These are phyloP conservation scores for Camelus bactrianus DNA, from an alignment of 2,113 vertebrate genomes.

Conservation along the genomic window DNA sequence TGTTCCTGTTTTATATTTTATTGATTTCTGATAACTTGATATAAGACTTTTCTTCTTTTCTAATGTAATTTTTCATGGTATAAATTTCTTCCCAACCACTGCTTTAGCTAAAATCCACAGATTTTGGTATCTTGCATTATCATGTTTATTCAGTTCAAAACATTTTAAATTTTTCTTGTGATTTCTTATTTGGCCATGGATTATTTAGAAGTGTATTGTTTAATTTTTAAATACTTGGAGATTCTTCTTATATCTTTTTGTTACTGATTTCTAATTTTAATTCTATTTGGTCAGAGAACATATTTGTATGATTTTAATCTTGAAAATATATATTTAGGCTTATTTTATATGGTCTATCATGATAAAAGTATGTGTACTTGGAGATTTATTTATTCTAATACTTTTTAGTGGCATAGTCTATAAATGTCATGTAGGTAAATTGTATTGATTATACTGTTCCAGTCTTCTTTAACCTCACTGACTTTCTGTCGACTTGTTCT, in stretches of 20 bases:
- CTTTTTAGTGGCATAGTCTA: not conserved
- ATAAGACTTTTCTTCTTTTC: not conserved
- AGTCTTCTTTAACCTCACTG: not conserved
- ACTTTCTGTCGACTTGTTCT: conserved; percentile 48
- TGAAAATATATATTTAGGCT: not conserved
- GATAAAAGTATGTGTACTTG: not conserved
- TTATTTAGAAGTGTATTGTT: conserved; percentile 22
- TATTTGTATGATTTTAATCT: not conserved
- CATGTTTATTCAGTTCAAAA: conserved; percentile 19
- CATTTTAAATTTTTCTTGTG: conserved; percentile 23
- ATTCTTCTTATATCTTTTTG: not conserved
- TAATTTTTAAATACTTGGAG: not conserved
- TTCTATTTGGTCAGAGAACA: conserved; percentile 4
- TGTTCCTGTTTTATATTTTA: conserved; percentile 31
- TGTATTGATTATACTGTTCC: not conserved
- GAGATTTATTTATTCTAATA: conserved; percentile 33
- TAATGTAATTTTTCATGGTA: not conserved
- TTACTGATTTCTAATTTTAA: conserved; percentile 53
- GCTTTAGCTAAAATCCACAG: not conserved
- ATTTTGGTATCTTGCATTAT: not conserved
- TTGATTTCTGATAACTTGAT: conserved; percentile 36
- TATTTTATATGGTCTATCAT: conserved; percentile 45
- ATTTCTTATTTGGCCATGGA: not conserved
- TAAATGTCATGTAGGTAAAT: not conserved
- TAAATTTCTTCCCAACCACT: not conserved